Conservation (phyloP, 2,113 vertebrate species). For the Emberiza fucata region DNA sequence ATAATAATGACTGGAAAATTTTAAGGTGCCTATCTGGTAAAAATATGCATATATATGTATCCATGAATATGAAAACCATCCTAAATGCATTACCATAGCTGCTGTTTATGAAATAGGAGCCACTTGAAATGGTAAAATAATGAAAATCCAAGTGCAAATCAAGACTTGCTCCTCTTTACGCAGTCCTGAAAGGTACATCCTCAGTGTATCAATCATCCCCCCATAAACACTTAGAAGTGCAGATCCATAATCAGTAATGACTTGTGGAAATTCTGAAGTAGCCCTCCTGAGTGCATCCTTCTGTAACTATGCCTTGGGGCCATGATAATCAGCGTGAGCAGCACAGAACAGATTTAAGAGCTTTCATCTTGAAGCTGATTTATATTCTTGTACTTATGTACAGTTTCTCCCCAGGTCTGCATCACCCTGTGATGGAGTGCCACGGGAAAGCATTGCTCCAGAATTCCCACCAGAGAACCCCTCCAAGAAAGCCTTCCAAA, state of each 20-base stretch:
- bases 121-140: conserved; percentile 1
- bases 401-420: background rate
- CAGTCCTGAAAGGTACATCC: background rate
- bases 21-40: background rate
- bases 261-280: conserved; percentile 48
- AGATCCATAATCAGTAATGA: conserved; percentile 31
- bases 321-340: conserved; percentile 11
- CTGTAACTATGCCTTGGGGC: conserved; percentile 18
- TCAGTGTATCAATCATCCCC: background rate
- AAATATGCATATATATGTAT: background rate
- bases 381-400: background rate
- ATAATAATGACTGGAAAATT: background rate
- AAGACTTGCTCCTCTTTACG: background rate
- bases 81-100: background rate
- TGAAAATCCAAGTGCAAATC: conserved; percentile 1
- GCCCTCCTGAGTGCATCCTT: conserved; percentile 18
- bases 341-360: conserved; percentile 27
- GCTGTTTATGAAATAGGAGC: background rate
- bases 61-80: background rate
- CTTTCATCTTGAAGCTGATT: conserved; percentile 44
- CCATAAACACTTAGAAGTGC: conserved; percentile 18
- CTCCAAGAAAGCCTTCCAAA: background rate
- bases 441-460: background rate
- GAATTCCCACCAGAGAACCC: background rate
- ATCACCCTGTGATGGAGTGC: background rate